Evolutionary conservation across 1,140 invertebrate species (phyloP).

Genomic region (Cecropterus lyciades): DNA sequence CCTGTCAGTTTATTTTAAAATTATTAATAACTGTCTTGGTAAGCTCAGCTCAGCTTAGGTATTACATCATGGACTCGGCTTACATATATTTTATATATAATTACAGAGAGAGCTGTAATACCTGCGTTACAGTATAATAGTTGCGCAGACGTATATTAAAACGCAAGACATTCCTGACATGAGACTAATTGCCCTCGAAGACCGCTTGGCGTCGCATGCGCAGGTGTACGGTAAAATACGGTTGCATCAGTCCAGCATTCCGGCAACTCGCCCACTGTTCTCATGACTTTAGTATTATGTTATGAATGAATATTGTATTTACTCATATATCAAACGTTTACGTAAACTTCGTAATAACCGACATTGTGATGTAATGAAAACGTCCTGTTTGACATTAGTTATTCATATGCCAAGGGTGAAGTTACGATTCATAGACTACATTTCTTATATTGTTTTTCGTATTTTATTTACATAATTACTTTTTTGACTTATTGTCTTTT

Average conservation of each 20-base stretch:
- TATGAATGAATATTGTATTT: slow-evolving; percentile 25
- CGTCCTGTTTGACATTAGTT: no score
- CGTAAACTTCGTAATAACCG: slow-evolving; percentile 2
- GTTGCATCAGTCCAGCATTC: slow-evolving; percentile 66
- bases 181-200: slow-evolving; percentile 69
- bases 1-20: neutral
- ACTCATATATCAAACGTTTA: slow-evolving; percentile 9
- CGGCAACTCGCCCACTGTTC: slow-evolving; percentile 31
- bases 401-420: no score
- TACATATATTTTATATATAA: neutral
- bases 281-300: slow-evolving; percentile 19
- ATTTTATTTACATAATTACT: no score
- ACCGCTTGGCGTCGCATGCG: slow-evolving; percentile 66
- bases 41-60: neutral
- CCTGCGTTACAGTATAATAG: slow-evolving; percentile 13
- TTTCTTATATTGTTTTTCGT: no score
- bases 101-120: slow-evolving; percentile 1
- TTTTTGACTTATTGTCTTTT: no score
- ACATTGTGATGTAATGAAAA: no score
- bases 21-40: neutral
- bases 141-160: slow-evolving; percentile 38
- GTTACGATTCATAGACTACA: no score
- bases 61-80: neutral
- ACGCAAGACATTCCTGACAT: slow-evolving; percentile 60
- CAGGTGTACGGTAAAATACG: slow-evolving; percentile 68